These are phyloP conservation scores for Leucopsar rothschildi DNA, from an alignment of 2,113 vertebrate genomes.

Conservation along the genomic window DNA sequence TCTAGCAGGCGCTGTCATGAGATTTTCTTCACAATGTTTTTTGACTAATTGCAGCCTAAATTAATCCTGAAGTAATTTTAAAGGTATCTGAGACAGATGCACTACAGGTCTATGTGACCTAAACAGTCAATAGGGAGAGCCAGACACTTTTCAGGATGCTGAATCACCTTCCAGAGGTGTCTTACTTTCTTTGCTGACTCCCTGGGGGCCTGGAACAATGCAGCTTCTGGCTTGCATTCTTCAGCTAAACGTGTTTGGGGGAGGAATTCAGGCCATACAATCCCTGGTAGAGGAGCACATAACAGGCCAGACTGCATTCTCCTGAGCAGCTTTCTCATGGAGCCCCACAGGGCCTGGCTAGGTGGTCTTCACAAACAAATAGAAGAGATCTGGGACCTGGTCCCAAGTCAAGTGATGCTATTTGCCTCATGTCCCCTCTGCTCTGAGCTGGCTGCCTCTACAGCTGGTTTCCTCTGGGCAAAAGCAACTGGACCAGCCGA, in stretches of 20 bases:
- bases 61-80: neutral
- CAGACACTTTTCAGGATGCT: neutral
- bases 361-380: neutral
- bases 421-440: accelerated
- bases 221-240: conserved; percentile 9
- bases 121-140: neutral
- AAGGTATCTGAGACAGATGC: neutral
- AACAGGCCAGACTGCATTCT: conserved; percentile 47
- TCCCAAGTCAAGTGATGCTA: neutral
- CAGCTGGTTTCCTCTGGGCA: neutral
- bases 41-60: neutral
- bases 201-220: neutral
- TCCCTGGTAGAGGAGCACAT: neutral
- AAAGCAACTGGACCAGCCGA: neutral
- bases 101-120: neutral
- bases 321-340: neutral
- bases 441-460: neutral
- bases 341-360: neutral
- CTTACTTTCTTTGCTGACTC: neutral
- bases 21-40: neutral
- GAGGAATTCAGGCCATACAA: conserved; percentile 11
- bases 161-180: conserved; percentile 7
- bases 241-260: neutral
- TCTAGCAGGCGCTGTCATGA: neutral
- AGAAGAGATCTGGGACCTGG: neutral